Percentiles rank a stretch among this genome's conserved stretches.
These are phyloP conservation scores for Zaprionus bogoriensis DNA, from an alignment of 2,888 invertebrate genomes.

Conservation along the genomic window DNA sequence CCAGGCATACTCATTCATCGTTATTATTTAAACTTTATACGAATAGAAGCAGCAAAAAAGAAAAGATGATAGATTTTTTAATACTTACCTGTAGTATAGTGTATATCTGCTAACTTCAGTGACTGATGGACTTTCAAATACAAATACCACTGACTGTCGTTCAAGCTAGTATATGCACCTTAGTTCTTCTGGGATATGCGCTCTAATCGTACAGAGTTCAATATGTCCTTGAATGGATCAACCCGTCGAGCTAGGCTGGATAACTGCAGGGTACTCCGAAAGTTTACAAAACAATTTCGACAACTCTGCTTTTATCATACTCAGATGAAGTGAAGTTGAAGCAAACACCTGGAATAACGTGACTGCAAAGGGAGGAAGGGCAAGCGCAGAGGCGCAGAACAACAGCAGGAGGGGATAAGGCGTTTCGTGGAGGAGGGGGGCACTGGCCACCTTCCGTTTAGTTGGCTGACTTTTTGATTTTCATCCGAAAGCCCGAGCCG, in stretches of 20 bases:
- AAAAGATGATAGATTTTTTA: too few relatives aligned
- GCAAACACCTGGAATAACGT: conserved; percentile 64
- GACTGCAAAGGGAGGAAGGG: conserved; percentile 24
- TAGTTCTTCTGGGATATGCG: too few relatives aligned
- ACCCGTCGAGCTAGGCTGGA: background rate
- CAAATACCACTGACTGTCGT: too few relatives aligned
- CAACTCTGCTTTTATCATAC: conserved; percentile 44
- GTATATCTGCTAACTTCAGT: too few relatives aligned
- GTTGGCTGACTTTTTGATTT: conserved; percentile 58
- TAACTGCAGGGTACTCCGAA: conserved; percentile 42
- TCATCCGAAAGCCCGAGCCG: conserved; percentile 27
- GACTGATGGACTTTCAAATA: too few relatives aligned
- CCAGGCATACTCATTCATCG: too few relatives aligned
- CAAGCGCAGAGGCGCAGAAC: too few relatives aligned
- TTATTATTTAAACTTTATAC: too few relatives aligned
- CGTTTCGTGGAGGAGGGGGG: background rate
- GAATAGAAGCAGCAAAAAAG: too few relatives aligned
- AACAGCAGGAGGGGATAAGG: background rate
- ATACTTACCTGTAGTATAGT: too few relatives aligned
- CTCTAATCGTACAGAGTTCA: too few relatives aligned
- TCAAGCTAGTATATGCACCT: too few relatives aligned
- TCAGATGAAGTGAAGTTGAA: conserved; percentile 52
- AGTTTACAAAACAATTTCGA: conserved; percentile 65
- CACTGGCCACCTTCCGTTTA: conserved; percentile 34
- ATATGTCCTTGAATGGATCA: background rate